Conservation (phyloP, 2,113 vertebrate genomes). For the Ploceus nigricollis region DNA sequence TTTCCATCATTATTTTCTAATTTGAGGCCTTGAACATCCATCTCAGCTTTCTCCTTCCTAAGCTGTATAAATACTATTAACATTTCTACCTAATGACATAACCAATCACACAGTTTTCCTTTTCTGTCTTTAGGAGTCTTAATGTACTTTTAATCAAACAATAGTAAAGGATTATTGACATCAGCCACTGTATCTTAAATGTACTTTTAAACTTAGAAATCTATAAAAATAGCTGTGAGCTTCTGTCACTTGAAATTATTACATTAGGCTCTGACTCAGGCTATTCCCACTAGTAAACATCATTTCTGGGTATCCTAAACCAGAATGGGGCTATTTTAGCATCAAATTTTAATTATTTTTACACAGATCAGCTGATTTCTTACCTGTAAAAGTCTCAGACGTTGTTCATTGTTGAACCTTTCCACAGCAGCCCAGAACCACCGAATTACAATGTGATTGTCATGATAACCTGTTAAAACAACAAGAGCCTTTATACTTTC, state of each 20-base stretch:
- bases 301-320: neutral
- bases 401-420: slow-evolving; percentile 98
- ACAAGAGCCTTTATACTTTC: neutral
- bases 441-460: slow-evolving; percentile 97
- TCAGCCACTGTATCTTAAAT: neutral
- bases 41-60: neutral
- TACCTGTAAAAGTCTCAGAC: slow-evolving; percentile 94
- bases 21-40: neutral
- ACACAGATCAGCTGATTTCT: neutral
- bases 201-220: neutral
- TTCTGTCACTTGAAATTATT: neutral
- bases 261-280: neutral
- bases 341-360: neutral
- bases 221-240: neutral
- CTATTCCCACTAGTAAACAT: neutral
- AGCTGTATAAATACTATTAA: neutral
- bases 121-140: neutral
- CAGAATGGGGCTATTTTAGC: neutral
- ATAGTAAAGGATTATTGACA: neutral
- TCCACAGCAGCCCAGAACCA: slow-evolving; percentile 99
- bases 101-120: neutral
- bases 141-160: neutral
- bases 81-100: neutral
- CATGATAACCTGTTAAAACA: slow-evolving; percentile 88
- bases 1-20: neutral